Percentiles rank a stretch among this genome's conserved stretches.
Evolutionary conservation across 2,113 vertebrate species (phyloP).

Genomic region (Poicephalus meyeri): DNA sequence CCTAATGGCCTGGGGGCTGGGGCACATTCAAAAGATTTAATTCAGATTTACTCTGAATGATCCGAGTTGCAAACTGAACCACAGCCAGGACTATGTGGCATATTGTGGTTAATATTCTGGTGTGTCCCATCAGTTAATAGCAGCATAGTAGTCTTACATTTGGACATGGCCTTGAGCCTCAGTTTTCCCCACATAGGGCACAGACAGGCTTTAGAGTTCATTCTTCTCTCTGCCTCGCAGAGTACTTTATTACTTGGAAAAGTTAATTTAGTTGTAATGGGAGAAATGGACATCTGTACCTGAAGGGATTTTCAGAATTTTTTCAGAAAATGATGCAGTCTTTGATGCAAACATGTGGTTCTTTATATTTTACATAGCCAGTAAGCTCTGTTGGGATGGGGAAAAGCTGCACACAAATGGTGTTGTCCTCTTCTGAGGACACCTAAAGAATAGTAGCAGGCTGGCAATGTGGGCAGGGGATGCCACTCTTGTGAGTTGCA

Average conservation of each 20-base stretch:
- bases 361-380: not conserved
- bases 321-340: not conserved
- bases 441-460: not conserved
- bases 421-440: not conserved
- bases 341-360: not conserved
- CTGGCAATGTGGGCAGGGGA: not conserved
- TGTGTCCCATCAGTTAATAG: not conserved
- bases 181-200: not conserved
- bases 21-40: not conserved
- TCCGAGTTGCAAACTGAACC: not conserved
- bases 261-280: not conserved
- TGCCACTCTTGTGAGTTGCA: not conserved
- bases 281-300: not conserved
- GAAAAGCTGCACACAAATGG: not conserved
- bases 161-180: not conserved
- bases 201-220: not conserved
- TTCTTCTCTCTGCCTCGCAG: not conserved
- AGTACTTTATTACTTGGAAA: not conserved
- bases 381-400: not conserved
- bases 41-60: not conserved
- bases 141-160: not conserved
- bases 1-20: too few species aligned
- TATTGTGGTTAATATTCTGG: not conserved
- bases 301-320: not conserved
- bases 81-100: not conserved